Evolutionary conservation across 2,797 vertebrate species (phyloP).

Genomic region (Pitangus sulphuratus): DNA sequence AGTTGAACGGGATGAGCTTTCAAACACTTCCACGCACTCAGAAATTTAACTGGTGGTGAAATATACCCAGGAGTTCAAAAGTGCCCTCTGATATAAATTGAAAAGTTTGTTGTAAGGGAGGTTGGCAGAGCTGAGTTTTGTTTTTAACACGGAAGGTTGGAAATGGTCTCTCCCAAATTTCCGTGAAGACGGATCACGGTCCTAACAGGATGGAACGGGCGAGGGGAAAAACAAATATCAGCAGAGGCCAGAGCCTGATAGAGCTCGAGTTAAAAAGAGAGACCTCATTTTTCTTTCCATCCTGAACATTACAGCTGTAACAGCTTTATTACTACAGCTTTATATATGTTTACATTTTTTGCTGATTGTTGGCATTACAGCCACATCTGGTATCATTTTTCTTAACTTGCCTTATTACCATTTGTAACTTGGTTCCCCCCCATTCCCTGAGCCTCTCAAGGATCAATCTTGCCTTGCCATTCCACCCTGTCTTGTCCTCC

Average conservation of each 20-base stretch:
- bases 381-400: conserved; percentile 76
- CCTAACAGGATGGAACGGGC: conserved; percentile 59
- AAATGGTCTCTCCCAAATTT: conserved; percentile 57
- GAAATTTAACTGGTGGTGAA: conserved; percentile 67
- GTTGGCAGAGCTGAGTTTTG: conserved; percentile 26
- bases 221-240: conserved; percentile 60
- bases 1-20: background rate
- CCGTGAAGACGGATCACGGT: conserved; percentile 65
- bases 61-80: conserved; percentile 52
- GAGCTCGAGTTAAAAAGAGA: conserved; percentile 46
- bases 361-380: conserved; percentile 68
- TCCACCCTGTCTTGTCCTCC: background rate
- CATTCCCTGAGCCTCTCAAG: conserved; percentile 48
- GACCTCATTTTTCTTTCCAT: conserved; percentile 48
- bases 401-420: conserved; percentile 60
- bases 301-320: conserved; percentile 61
- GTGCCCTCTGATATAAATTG: conserved; percentile 54
- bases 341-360: conserved; percentile 70
- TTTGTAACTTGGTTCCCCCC: conserved; percentile 43
- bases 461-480: conserved; percentile 43
- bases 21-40: background rate
- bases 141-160: conserved; percentile 19
- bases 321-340: conserved; percentile 65
- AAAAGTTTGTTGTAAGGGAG: conserved; percentile 28
- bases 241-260: conserved; percentile 45